These are phyloP conservation scores for Aporophyla lueneburgensis DNA, from an alignment of 2,888 invertebrate species.

Conservation along the genomic window DNA sequence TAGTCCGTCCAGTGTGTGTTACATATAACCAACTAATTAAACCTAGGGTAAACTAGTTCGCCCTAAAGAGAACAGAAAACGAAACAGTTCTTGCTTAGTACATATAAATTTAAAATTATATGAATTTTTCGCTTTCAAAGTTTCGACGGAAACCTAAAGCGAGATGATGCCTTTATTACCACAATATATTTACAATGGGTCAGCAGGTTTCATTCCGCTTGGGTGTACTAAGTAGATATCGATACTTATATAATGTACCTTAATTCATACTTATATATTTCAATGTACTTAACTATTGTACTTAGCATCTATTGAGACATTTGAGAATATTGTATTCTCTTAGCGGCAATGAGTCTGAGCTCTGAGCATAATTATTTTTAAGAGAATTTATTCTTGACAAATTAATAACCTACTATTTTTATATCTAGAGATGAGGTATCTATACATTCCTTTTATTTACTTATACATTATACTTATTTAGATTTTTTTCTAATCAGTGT, in stretches of 20 bases:
- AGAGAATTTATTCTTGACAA: slow-evolving; percentile 24
- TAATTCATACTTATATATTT: slow-evolving; percentile 31
- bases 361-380: slow-evolving; percentile 52
- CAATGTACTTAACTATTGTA: slow-evolving; percentile 60
- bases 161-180: slow-evolving; percentile 75
- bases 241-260: slow-evolving; percentile 48
- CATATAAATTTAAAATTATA: slow-evolving; percentile 13
- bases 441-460: slow-evolving; percentile 59
- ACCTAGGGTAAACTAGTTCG: slow-evolving; percentile 27
- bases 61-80: neutral
- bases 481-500: slow-evolving; percentile 40
- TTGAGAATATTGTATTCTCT: slow-evolving; percentile 34
- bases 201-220: slow-evolving; percentile 65
- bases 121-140: slow-evolving; percentile 81
- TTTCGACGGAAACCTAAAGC: slow-evolving; percentile 85
- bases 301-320: slow-evolving; percentile 40
- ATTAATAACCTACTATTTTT: slow-evolving; percentile 38
- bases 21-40: slow-evolving; percentile 20
- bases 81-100: slow-evolving; percentile 22
- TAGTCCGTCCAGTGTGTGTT: slow-evolving; percentile 35
- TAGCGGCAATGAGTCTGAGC: slow-evolving; percentile 37
- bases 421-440: slow-evolving; percentile 44
- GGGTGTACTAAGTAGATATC: slow-evolving; percentile 56
- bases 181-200: slow-evolving; percentile 36
- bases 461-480: neutral